phyloP scores from a whole-genome alignment of 2,797 vertebrate species.

The Ctenopoma multispine region DNA sequence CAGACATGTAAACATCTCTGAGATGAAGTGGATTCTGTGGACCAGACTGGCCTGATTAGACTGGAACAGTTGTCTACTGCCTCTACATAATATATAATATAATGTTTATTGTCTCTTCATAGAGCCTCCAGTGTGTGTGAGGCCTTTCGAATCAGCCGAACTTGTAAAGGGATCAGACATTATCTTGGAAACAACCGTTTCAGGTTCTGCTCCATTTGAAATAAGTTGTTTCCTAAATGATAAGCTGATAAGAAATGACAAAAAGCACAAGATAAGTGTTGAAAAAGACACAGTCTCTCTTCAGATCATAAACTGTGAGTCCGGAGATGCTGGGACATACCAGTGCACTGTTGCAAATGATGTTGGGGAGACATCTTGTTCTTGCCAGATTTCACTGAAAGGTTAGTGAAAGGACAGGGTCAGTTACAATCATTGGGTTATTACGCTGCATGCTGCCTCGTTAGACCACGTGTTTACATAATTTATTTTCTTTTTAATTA shows the following conservation, averaged over 20 bases:
- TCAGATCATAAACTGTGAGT: slow-evolving; percentile 89
- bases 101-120: slow-evolving; percentile 53
- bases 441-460: slow-evolving; percentile 30
- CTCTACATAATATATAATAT: slow-evolving; percentile 1
- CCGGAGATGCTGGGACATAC: slow-evolving; percentile 89
- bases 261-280: slow-evolving; percentile 87
- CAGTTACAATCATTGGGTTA: not conserved
- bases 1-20: not conserved
- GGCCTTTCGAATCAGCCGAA: slow-evolving; percentile 90
- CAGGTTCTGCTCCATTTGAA: slow-evolving; percentile 93
- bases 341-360: slow-evolving; percentile 90
- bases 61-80: not conserved
- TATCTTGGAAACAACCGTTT: slow-evolving; percentile 88
- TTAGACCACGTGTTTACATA: not conserved
- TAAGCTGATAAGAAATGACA: slow-evolving; percentile 86
- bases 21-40: slow-evolving; percentile 28
- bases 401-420: slow-evolving; percentile 85
- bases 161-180: slow-evolving; percentile 90
- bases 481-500: no score
- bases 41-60: slow-evolving; percentile 28
- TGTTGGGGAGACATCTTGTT: slow-evolving; percentile 90
- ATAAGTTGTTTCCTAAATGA: slow-evolving; percentile 88
- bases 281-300: slow-evolving; percentile 86
- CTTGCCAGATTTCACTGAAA: slow-evolving; percentile 89
- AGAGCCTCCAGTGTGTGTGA: slow-evolving; percentile 93